Percentiles rank a stretch among this genome's conserved stretches.
Evolutionary conservation across 2,888 invertebrate species (phyloP).

Genomic region (Caenorhabditis wallacei): DNA sequence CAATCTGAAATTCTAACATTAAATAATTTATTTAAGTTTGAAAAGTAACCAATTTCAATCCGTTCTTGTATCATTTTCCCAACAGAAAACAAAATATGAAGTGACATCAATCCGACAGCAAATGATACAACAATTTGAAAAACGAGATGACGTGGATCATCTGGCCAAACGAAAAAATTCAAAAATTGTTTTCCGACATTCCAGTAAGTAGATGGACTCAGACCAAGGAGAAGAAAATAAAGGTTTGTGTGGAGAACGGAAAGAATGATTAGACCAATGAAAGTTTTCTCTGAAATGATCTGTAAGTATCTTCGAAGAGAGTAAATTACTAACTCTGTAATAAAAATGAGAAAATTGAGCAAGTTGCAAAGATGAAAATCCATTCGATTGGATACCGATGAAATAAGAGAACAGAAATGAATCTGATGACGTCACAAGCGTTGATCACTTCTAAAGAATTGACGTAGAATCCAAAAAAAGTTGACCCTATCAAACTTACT

Average conservation of each 20-base stretch:
- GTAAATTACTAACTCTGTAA: conserved; percentile 16
- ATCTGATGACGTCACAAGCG: conserved; percentile 19
- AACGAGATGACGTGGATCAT: conserved; percentile 38
- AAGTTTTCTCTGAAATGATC: conserved; percentile 13
- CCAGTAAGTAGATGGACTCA: conserved; percentile 44
- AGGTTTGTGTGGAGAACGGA: conserved; percentile 2
- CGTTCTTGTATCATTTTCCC: neutral
- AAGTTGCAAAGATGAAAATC: conserved; percentile 21
- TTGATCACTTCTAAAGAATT: conserved; percentile 9
- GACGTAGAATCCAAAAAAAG: too few species aligned
- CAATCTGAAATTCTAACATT: conserved; percentile 17
- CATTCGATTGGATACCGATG: conserved; percentile 21
- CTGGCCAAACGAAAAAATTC: conserved; percentile 39
- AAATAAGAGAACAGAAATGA: conserved; percentile 23
- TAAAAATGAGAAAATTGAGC: conserved; percentile 32
- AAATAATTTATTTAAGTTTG: neutral
- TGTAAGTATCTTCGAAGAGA: too few species aligned
- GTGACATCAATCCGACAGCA: conserved; percentile 1
- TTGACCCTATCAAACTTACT: conserved; percentile 1
- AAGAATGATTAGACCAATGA: too few species aligned
- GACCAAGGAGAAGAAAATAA: conserved; percentile 29
- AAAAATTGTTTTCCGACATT: conserved; percentile 41
- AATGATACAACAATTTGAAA: conserved; percentile 24
- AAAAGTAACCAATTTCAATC: conserved; percentile 10
- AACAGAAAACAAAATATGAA: conserved; percentile 5